Conservation (phyloP, 2,888 invertebrate species). For the Lomographa bimaculata region DNA sequence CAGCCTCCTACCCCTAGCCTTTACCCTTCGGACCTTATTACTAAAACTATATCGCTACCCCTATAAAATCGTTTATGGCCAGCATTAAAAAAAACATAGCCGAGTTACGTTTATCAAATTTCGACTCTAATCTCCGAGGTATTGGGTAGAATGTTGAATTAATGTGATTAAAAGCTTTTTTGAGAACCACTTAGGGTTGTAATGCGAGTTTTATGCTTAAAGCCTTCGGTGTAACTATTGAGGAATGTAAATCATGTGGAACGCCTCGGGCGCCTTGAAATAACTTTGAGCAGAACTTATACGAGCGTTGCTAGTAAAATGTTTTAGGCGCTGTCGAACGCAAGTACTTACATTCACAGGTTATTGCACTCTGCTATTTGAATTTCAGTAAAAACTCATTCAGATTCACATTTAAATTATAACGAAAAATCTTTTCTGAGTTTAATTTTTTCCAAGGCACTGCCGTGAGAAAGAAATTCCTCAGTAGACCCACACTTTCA, state of each 20-base stretch:
- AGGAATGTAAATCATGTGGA: conserved; percentile 21
- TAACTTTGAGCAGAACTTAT: conserved; percentile 4
- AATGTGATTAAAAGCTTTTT: conserved; percentile 24
- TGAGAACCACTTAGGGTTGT: conserved; percentile 28
- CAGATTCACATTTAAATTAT: too few species aligned
- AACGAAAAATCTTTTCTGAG: too few species aligned
- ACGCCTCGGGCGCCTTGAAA: conserved; percentile 15
- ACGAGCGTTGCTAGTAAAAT: conserved; percentile 13
- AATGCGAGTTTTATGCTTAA: conserved; percentile 30
- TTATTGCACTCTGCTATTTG: too few species aligned
- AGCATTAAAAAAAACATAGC: conserved; percentile 25
- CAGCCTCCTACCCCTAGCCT: conserved; percentile 14
- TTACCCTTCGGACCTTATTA: conserved; percentile 28
- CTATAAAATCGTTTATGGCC: conserved; percentile 31
- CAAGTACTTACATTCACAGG: too few species aligned
- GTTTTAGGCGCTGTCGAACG: conserved; percentile 6
- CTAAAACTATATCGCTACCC: conserved; percentile 29
- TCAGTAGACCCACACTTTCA: too few species aligned
- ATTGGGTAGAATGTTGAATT: conserved; percentile 20
- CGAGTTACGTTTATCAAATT: conserved; percentile 1
- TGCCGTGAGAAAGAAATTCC: too few species aligned
- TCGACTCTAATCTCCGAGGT: conserved; percentile 18
- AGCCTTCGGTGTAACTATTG: conserved; percentile 25
- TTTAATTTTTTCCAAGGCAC: too few species aligned
- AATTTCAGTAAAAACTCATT: too few species aligned